These are phyloP conservation scores for Pogonomyrmex barbatus DNA, from an alignment of 1,140 invertebrate species.

Conservation along the genomic window DNA sequence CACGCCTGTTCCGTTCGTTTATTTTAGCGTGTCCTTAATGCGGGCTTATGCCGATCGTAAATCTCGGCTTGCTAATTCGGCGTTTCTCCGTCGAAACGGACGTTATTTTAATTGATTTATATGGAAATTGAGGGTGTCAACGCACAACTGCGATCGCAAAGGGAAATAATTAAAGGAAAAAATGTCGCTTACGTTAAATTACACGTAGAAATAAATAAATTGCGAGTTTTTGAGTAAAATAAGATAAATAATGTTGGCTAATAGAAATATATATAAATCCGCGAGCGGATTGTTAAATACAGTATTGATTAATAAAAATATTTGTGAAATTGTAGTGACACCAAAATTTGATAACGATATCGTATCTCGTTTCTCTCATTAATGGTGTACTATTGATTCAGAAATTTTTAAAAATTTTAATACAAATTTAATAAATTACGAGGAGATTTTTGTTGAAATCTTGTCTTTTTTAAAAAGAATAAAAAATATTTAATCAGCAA, in stretches of 20 bases:
- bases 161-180: neutral
- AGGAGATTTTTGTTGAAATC: slow-evolving; percentile 31
- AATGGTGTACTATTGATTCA: slow-evolving; percentile 1
- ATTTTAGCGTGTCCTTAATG: slow-evolving; percentile 40
- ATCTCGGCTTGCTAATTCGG: slow-evolving; percentile 33
- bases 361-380: neutral
- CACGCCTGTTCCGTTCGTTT: slow-evolving; percentile 37
- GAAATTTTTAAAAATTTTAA: slow-evolving; percentile 47
- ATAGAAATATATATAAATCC: slow-evolving; percentile 36
- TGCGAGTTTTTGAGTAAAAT: neutral
- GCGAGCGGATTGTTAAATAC: neutral
- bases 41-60: slow-evolving; percentile 18
- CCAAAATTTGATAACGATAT: slow-evolving; percentile 47
- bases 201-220: neutral
- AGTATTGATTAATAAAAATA: slow-evolving; percentile 26
- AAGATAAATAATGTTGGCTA: slow-evolving; percentile 37
- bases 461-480: slow-evolving; percentile 4
- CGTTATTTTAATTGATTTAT: slow-evolving; percentile 30
- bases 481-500: neutral
- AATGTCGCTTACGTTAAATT: neutral
- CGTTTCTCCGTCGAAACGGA: slow-evolving; percentile 12
- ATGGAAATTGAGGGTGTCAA: neutral
- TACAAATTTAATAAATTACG: slow-evolving; percentile 32
- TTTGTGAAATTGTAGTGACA: slow-evolving; percentile 19
- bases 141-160: neutral